Evolutionary conservation across 64 coral and sea anemone genomes (phyloP).

Genomic region (Dendronephthya gigantea): DNA sequence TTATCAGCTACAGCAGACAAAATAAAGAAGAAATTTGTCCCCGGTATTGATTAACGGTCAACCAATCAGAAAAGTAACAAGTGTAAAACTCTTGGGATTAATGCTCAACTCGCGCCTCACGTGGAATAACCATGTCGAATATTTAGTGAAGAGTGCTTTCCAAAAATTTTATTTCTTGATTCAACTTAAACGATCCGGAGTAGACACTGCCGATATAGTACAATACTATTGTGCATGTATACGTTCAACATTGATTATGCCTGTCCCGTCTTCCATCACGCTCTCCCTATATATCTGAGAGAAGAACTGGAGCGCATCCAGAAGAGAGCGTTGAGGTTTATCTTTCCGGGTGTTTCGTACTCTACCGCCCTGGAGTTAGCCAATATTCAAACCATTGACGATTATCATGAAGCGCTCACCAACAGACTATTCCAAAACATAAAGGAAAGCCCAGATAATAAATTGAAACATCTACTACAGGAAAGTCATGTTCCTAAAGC

Average conservation of each 20-base stretch:
- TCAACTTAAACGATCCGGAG: constrained; percentile 15
- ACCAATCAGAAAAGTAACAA: neutral
- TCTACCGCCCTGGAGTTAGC: no score
- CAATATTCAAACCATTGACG: no score
- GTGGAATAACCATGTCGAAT: constrained; percentile 28
- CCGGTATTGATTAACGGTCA: neutral
- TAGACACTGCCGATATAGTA: neutral
- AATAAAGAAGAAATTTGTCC: neutral
- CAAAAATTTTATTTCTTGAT: constrained; percentile 25
- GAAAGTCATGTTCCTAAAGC: no score
- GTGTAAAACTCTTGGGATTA: constrained; percentile 17
- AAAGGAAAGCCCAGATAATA: no score
- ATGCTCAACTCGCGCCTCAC: constrained; percentile 8
- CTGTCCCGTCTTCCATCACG: constrained; percentile 15
- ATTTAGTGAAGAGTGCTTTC: constrained; percentile 19
- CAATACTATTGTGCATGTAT: neutral
- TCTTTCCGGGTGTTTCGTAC: constrained; percentile 13
- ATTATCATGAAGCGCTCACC: no score
- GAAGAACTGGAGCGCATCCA: neutral
- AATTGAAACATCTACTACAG: no score
- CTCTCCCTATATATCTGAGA: constrained; percentile 18
- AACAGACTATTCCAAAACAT: no score
- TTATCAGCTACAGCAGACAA: neutral
- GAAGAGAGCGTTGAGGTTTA: neutral
- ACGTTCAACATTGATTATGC: constrained; percentile 4